phyloP scores from a whole-genome alignment of 2,797 vertebrate species.

The Bovichtus variegatus region DNA sequence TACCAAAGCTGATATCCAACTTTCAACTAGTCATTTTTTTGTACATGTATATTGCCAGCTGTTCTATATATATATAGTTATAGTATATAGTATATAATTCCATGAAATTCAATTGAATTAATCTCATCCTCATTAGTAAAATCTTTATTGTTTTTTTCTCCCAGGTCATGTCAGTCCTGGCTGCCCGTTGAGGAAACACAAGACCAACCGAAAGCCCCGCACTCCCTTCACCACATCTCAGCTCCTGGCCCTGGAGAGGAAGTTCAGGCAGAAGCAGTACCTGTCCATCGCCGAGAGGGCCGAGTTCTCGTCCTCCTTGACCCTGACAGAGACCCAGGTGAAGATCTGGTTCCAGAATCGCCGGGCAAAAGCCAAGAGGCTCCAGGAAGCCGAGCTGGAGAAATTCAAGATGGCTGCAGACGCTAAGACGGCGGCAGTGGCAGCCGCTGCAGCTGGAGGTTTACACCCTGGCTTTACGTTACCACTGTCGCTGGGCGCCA shows the following conservation, averaged over 20 bases:
- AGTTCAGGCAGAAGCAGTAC: conserved; percentile 98
- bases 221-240: conserved; percentile 97
- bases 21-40: background rate
- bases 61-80: too few species aligned
- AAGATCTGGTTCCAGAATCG: conserved; percentile 99
- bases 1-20: background rate
- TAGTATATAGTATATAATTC: too few species aligned
- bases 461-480: conserved; percentile 91
- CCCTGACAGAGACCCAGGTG: conserved; percentile 98
- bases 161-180: conserved; percentile 89
- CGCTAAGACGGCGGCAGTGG: conserved; percentile 80
- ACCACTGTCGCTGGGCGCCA: conserved; percentile 91
- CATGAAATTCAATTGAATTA: background rate
- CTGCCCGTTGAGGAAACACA: conserved; percentile 96
- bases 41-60: background rate
- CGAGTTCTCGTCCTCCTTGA: conserved; percentile 96
- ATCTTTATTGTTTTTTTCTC: background rate
- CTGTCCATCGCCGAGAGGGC: conserved; percentile 97
- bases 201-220: conserved; percentile 95
- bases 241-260: conserved; percentile 95
- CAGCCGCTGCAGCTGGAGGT: conserved; percentile 63
- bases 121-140: background rate
- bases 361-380: conserved; percentile 96
- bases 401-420: conserved; percentile 97
- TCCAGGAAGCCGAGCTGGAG: conserved; percentile 98